Conservation (phyloP, 2,113 vertebrate species). For the Hyaena hyaena region DNA sequence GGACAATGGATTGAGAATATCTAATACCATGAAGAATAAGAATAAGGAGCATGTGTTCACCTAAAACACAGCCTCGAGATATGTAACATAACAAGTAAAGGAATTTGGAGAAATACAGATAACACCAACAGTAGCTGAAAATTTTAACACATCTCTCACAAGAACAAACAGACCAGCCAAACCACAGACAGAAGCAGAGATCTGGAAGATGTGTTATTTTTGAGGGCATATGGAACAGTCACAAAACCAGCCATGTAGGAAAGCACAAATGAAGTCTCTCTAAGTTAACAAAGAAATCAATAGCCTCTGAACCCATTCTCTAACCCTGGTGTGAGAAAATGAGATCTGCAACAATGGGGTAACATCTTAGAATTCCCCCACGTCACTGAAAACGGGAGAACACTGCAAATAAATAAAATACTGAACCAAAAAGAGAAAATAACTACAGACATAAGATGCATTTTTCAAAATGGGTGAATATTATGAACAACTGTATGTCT, state of each 20-base stretch:
- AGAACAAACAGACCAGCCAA: background rate
- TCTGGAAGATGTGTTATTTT: background rate
- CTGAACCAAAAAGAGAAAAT: background rate
- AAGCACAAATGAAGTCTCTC: background rate
- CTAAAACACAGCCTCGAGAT: background rate
- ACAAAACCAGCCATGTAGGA: background rate
- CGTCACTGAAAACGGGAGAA: background rate
- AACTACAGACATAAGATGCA: background rate
- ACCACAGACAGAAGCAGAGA: background rate
- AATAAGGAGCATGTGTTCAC: background rate
- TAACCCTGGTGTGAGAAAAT: background rate
- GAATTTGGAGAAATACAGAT: background rate
- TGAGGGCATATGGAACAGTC: background rate
- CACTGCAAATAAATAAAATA: conserved; percentile 7
- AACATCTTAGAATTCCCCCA: background rate
- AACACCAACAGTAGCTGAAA: background rate
- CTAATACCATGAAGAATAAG: background rate
- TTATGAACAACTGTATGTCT: background rate
- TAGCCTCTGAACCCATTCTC: background rate
- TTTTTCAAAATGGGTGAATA: background rate
- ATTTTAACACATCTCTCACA: background rate
- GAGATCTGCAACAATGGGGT: background rate
- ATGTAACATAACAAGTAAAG: background rate
- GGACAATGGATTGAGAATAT: background rate
- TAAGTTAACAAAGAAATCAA: background rate